These are phyloP conservation scores for Andrena praecox DNA, from an alignment of 2,888 invertebrate species.

Conservation along the genomic window DNA sequence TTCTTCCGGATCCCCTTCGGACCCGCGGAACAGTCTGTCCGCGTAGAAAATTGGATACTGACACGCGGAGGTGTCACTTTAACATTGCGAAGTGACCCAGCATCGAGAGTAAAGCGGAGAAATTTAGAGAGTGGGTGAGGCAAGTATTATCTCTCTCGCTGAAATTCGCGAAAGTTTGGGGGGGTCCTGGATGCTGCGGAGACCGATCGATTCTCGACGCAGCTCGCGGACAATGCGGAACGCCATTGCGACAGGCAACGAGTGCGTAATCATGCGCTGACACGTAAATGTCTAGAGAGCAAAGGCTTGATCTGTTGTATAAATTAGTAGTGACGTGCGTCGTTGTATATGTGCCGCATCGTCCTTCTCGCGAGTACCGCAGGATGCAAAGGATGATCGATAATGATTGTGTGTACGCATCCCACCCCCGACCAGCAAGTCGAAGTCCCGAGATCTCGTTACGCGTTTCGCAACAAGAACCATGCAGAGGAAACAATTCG, in stretches of 20 bases:
- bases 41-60: no score
- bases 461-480: background rate
- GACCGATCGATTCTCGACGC: background rate
- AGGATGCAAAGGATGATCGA: conserved; percentile 57
- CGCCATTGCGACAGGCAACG: conserved; percentile 67
- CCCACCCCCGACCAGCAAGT: conserved; percentile 4
- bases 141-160: background rate
- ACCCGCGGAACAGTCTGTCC: no score
- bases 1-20: background rate
- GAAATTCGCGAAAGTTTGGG: background rate
- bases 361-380: conserved; percentile 62
- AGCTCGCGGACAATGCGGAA: background rate
- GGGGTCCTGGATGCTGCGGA: background rate
- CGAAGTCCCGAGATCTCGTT: background rate
- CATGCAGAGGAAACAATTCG: background rate
- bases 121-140: no score
- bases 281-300: conserved; percentile 74
- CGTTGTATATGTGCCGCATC: conserved; percentile 75
- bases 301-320: conserved; percentile 77
- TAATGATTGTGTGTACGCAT: conserved; percentile 22
- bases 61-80: background rate
- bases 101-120: no score
- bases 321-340: conserved; percentile 76
- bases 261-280: conserved; percentile 66
- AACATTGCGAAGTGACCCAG: no score